Base-by-base conservation (phyloP, 1,140 invertebrate species). In the Aphidius ervi region DNA sequence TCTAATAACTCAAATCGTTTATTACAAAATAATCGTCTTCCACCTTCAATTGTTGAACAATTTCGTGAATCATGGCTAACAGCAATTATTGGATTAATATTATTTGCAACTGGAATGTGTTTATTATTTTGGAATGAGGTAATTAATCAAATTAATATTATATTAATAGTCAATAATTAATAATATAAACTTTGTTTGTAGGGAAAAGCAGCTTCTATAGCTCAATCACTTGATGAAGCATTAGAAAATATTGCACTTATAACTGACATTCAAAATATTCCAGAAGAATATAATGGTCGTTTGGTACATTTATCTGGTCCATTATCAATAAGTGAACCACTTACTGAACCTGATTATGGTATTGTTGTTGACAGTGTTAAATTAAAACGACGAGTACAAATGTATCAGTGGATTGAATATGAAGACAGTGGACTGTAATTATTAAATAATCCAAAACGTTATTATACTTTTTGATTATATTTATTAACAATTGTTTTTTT, bases 341-440 rank as follows among this genome's bases (percentile, higher is more conserved):
- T 95, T 59, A 88, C 87, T 7, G 92, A 94, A 74, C 85, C 86
- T 16, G 86, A 89, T 62, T 93, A 93, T 73, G 87, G 89, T 56
- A 85, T 94, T 47, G 85, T 88, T 67, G 83, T 93, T 6, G 81
- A 85, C 56, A 86, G 89, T 20, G 86, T 91, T 0, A 90, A 89
- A 67, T 72, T 92, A 31, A 87, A 87, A 65, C 84, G 89, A 50
- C 81, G 87, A 63, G 90, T 92, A 1, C 92, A 95, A 75, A 94
- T 95, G 90, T 95, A 89, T 73, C 93, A 95, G 72, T 95, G 93
- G 93, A 83, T 93, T 49, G 92, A 95, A 66, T 74, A 78, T n/a
- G 75, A 79, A 63, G 77, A 79, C 71, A 89, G 93, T 68, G 79
- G 85, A 73, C 81, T 75, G 83, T 86, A 73, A 68, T 68, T 67